A percentile compares a stretch with the other conserved stretches of the same genome.
Evolutionary conservation across 2,113 vertebrate genomes (phyloP).

Genomic region (Periophthalmus modestus): DNA sequence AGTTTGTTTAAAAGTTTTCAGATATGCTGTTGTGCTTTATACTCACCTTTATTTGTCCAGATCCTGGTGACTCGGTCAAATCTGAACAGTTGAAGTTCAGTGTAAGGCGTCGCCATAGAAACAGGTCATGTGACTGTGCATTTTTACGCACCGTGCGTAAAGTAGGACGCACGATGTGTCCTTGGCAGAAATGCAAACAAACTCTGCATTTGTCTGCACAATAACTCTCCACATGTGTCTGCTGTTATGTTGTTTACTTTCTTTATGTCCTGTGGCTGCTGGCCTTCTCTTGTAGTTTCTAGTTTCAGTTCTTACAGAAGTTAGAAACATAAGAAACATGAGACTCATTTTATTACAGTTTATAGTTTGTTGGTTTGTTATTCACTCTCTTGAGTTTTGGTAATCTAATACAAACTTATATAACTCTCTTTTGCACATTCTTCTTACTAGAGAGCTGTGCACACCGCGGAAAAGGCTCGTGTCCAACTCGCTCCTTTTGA

Average conservation of each 20-base stretch:
- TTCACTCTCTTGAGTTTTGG: too few species aligned
- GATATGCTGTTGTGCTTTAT: too few species aligned
- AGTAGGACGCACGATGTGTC: not conserved
- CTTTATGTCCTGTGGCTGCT: not conserved
- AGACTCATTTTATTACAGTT: too few species aligned
- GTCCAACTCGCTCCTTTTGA: constrained; percentile 13
- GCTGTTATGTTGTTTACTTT: too few species aligned
- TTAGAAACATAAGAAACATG: not conserved
- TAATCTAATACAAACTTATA: not conserved
- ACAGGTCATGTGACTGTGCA: constrained; percentile 19
- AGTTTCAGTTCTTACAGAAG: not conserved
- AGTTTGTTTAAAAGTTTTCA: not conserved
- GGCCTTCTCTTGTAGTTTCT: too few species aligned
- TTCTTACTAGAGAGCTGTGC: not conserved
- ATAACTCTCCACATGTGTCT: too few species aligned
- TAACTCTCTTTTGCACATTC: not conserved
- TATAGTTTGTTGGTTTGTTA: too few species aligned
- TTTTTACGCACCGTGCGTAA: not conserved
- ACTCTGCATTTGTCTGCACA: too few species aligned
- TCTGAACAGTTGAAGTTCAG: constrained; percentile 16
- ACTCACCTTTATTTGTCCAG: not conserved
- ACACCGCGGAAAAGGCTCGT: not conserved
- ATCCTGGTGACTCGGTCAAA: not conserved
- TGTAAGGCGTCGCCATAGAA: constrained; percentile 47
- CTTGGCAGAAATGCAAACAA: not conserved